Evolutionary conservation across 2,888 invertebrate genomes (phyloP), one percentile per base, ranked within the genome.

Genomic region (Dermolepida albohirtum): DNA sequence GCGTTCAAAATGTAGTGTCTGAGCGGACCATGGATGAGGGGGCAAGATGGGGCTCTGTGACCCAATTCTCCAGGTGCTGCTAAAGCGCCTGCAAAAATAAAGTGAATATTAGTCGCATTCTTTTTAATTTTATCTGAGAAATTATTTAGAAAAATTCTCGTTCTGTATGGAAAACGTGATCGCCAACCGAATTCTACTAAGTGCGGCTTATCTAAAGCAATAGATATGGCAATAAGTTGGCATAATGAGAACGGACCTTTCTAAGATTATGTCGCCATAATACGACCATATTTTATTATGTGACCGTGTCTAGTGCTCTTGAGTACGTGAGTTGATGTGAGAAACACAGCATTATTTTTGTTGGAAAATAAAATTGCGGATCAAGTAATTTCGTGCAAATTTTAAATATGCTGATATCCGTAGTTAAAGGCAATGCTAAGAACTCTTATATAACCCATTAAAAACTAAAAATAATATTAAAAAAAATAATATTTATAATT

Each of bases 1-100:
- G 94, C 92, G 84, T 95, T 95, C 74, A 96, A 90, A 70, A 96
- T 93, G 84, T 95, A 95, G 86, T 95, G 95, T 72, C 95, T 87
- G 77, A 94, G 92, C 67, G 95, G 93, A 27, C 95, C 95, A 81
- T 95, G 91, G 59, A 94, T 92, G 74, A 95, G 86, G 1, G 95
- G 94, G 79, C 96, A 96, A 64, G 92, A 91, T 10, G 94, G 94
- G 0, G 93, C 89, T 76, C 92, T 91, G 76, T 92, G 91, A 12
- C 89, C 88, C 70, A 89, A 88, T 70, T 92, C 92, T 5, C 92
- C 90, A 78, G 93, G 93, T 68, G 93, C 93, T 10, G 93, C 93
- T 72, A 94, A 84, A 49, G 93, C 94, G 57, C 94, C 94, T 79
- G 89, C 62, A 74, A 74, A 68, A 65, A 17, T 59, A 52, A 54